Conservation (phyloP, 2,113 vertebrate genomes). For the Antidorcas marsupialis region DNA sequence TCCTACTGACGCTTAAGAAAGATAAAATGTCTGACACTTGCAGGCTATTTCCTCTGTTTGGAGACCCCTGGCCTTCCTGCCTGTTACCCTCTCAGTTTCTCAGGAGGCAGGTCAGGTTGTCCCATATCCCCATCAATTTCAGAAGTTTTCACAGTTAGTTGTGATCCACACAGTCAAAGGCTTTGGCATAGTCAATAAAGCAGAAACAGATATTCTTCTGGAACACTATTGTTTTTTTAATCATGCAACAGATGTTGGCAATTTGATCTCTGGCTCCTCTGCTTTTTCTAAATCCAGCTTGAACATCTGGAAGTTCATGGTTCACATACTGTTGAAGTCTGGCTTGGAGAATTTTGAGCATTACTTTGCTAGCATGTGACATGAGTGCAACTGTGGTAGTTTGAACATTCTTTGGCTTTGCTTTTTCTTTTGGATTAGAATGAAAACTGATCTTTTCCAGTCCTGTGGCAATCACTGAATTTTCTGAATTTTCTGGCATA, state of each 20-base stretch:
- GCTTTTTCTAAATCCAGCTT: not conserved
- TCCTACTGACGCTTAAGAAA: too few relatives aligned
- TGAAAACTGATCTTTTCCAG: not conserved
- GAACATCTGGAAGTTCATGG: not conserved
- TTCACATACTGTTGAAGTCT: not conserved
- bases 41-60: too few relatives aligned
- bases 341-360: not conserved
- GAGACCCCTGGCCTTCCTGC: too few relatives aligned
- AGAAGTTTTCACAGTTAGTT: not conserved
- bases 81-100: too few relatives aligned
- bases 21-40: too few relatives aligned
- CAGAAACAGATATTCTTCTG: not conserved
- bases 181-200: not conserved
- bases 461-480: not conserved
- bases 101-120: not conserved
- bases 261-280: not conserved
- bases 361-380: not conserved
- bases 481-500: not conserved
- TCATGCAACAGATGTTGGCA: not conserved
- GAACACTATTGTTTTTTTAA: accelerated
- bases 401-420: not conserved
- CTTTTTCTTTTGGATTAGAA: not conserved
- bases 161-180: not conserved
- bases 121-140: not conserved
- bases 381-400: not conserved